Evolutionary conservation across 2,888 invertebrate species (phyloP), one percentile per base, ranked within the genome.

Genomic region (Eupithecia tripunctaria): DNA sequence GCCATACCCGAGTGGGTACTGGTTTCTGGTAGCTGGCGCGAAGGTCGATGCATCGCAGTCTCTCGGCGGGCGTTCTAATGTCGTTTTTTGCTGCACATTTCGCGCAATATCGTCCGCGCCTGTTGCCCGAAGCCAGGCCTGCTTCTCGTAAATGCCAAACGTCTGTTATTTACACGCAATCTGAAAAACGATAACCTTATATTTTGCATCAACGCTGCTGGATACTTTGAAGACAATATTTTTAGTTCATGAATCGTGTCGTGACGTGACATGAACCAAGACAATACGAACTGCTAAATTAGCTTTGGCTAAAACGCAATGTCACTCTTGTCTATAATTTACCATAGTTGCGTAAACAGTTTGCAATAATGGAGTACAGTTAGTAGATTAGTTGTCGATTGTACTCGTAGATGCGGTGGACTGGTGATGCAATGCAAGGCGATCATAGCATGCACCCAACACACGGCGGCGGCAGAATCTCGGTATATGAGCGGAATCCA

Each of bases 401-500:
- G 25, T 36, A 43, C 51, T 43, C 32, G 32, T 32, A 29, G 41
- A 32, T n/a, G 36, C 64, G 64, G 36, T 64, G 38, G 32, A 41
- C 38, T 71, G 74, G 71, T 79, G 71, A 76, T 70, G 74, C 69
- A 72, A 76, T 70, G 74, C 69, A 72, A 71, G 70, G 65, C 75
- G 74, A 71, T 73, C 72, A 74, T 72, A 66, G 75, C 77, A 73
- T 77, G 75, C 76, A 75, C 77, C 71, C 69, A 71, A 56, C 74
- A 75, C 64, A 74, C 76, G 74, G 78, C 76, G 74, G 78, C 77
- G 74, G 74, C 85, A 82, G 86, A 86, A 89, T 89, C 86, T 90
- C 88, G 84, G 88, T 80, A 88, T 89, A 88, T 88, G 91, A 88
- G 92, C 92, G 92, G 92, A 93, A 93, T 93, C 91, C 93, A 88